Evolutionary conservation across 2,797 vertebrate genomes (phyloP).

Genomic region (Okamejei kenojei): DNA sequence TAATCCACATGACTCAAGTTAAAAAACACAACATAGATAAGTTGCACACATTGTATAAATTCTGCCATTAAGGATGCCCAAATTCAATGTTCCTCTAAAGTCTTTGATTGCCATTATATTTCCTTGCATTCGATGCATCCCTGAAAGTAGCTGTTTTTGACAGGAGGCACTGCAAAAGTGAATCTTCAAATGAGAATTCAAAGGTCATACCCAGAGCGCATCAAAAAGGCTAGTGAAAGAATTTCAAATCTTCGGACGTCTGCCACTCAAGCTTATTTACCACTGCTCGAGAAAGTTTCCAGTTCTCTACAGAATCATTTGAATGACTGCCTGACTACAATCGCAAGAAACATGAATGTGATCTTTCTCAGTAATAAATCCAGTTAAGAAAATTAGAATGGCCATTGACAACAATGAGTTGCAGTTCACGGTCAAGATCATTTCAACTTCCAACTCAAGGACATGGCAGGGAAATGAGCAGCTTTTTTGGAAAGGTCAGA

Average conservation of each 20-base stretch:
- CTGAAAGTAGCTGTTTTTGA: background rate
- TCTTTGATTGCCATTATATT: no score
- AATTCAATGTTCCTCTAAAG: no score
- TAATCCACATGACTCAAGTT: no score
- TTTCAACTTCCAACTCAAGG: background rate
- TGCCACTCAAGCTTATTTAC: background rate
- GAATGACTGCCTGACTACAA: background rate
- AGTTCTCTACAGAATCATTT: background rate
- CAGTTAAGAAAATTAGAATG: background rate
- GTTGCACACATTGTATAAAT: no score
- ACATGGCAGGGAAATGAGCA: background rate
- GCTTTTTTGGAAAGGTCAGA: background rate
- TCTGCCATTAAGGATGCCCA: no score
- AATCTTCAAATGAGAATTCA: background rate
- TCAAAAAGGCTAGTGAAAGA: background rate
- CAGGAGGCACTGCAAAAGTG: background rate
- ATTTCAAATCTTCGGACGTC: background rate
- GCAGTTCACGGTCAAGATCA: background rate
- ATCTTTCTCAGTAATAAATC: slow-evolving; percentile 8
- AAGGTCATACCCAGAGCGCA: background rate
- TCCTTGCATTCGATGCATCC: background rate
- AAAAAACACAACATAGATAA: no score
- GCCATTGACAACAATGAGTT: background rate
- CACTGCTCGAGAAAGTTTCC: background rate
- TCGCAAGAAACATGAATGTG: background rate